A percentile compares a stretch with the other conserved stretches of the same genome.
Evolutionary conservation across 1,140 invertebrate species (phyloP).

Genomic region (Ephestia elutella): DNA sequence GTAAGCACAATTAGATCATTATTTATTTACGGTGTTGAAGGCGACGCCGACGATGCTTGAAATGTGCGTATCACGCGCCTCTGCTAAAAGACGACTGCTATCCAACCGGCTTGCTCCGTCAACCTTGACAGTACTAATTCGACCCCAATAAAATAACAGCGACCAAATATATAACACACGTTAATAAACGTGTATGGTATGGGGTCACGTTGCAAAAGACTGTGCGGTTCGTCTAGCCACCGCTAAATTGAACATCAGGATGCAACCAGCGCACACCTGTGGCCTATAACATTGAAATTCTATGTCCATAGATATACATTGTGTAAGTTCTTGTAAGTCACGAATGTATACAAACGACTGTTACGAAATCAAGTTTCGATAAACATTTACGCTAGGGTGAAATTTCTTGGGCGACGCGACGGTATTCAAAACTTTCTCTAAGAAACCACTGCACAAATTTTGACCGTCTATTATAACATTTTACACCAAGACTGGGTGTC

Average conservation of each 20-base stretch:
- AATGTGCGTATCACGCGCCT: slow-evolving; percentile 43
- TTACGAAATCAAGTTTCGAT: slow-evolving; percentile 27
- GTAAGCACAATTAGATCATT: slow-evolving; percentile 70
- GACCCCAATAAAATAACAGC: slow-evolving; percentile 21
- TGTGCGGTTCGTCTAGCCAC: background rate
- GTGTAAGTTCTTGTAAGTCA: slow-evolving; percentile 21
- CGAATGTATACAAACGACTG: slow-evolving; percentile 18
- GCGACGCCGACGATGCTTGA: slow-evolving; percentile 25
- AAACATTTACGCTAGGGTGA: slow-evolving; percentile 31
- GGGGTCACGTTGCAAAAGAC: slow-evolving; percentile 4
- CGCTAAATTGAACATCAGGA: background rate
- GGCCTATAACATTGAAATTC: background rate
- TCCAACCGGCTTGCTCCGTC: slow-evolving; percentile 28
- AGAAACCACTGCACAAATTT: slow-evolving; percentile 1
- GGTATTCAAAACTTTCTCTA: slow-evolving; percentile 44
- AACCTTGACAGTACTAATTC: slow-evolving; percentile 51
- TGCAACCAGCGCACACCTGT: background rate
- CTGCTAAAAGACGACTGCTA: slow-evolving; percentile 33
- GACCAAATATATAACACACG: slow-evolving; percentile 3
- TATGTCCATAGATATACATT: slow-evolving; percentile 10
- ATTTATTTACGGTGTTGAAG: slow-evolving; percentile 67
- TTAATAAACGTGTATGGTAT: background rate
- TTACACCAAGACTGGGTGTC: too few species aligned
- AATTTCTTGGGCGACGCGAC: slow-evolving; percentile 20
- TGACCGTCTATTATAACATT: too few species aligned